Conservation (phyloP, 1,140 invertebrate genomes). For the Drosophila triauraria region DNA sequence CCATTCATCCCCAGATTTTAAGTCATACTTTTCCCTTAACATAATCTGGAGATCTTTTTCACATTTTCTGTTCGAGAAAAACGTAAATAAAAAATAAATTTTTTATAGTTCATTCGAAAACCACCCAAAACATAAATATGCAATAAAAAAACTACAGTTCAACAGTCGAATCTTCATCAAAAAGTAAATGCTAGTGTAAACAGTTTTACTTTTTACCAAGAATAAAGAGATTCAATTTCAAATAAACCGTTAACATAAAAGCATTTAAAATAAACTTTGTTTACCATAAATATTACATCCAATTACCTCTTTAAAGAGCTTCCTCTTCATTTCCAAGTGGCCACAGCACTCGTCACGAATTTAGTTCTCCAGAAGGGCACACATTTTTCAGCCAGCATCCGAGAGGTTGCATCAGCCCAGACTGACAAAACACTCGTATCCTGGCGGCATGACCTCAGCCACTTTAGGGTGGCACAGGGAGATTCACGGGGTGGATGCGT, state of each 20-base stretch:
- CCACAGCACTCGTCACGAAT: constrained; percentile 2
- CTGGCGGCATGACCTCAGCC: constrained; percentile 58
- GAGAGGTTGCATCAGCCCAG: constrained; percentile 27
- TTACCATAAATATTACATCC: background rate
- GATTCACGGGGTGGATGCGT: constrained; percentile 50
- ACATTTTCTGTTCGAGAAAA: too few species aligned
- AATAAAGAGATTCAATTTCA: background rate
- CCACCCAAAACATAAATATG: background rate
- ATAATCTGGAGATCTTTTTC: too few species aligned
- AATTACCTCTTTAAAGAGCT: background rate
- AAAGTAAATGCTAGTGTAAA: background rate
- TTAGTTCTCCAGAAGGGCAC: background rate
- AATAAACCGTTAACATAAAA: background rate
- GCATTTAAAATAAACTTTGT: background rate
- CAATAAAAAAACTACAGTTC: background rate
- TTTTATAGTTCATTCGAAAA: background rate
- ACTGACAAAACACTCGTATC: constrained; percentile 24
- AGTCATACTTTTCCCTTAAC: too few species aligned
- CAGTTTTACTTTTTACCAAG: background rate
- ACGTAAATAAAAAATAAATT: background rate
- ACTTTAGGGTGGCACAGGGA: constrained; percentile 19
- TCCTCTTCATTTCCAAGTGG: background rate
- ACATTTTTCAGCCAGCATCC: background rate
- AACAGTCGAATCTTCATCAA: background rate
- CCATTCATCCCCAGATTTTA: background rate